phyloP scores from a whole-genome alignment of 1,140 invertebrate species.

The Penaeus chinensis region DNA sequence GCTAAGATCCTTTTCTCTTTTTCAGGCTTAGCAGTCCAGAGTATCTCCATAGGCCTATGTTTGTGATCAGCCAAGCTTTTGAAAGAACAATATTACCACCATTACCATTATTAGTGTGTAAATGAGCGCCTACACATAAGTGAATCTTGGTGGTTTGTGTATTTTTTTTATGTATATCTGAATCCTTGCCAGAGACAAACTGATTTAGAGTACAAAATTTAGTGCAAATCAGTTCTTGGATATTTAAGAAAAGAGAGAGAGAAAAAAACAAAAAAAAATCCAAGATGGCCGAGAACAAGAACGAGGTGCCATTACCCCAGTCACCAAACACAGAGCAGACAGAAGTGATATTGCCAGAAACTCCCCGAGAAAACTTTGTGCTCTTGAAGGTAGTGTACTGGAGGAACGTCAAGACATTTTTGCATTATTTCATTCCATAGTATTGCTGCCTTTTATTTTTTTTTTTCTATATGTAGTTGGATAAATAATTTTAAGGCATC shows the following conservation, averaged over 20 bases:
- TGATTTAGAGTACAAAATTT: conserved; percentile 41
- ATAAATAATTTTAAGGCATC: no score
- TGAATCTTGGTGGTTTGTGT: conserved; percentile 3
- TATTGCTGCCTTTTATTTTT: no score
- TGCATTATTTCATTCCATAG: neutral
- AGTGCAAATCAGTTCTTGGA: neutral
- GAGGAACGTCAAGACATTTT: neutral
- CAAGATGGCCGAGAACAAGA: conserved; percentile 45
- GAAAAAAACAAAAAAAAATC: no score
- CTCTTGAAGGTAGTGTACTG: conserved; percentile 33
- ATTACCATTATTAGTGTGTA: conserved; percentile 53
- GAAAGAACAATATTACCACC: conserved; percentile 45
- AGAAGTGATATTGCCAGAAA: conserved; percentile 11
- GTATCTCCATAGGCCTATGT: neutral
- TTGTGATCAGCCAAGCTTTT: neutral
- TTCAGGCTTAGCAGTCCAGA: neutral
- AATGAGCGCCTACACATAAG: conserved; percentile 27
- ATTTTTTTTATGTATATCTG: neutral
- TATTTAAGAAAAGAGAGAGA: neutral
- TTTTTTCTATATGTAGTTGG: no score
- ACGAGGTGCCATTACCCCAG: conserved; percentile 2
- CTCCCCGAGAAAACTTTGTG: conserved; percentile 38
- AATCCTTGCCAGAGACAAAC: conserved; percentile 5
- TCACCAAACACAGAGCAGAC: conserved; percentile 21
- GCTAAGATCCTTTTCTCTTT: neutral